Evolutionary conservation across 2,113 vertebrate genomes (phyloP), one percentile per base, ranked within the genome.

Genomic region (Bubalus kerabau): DNA sequence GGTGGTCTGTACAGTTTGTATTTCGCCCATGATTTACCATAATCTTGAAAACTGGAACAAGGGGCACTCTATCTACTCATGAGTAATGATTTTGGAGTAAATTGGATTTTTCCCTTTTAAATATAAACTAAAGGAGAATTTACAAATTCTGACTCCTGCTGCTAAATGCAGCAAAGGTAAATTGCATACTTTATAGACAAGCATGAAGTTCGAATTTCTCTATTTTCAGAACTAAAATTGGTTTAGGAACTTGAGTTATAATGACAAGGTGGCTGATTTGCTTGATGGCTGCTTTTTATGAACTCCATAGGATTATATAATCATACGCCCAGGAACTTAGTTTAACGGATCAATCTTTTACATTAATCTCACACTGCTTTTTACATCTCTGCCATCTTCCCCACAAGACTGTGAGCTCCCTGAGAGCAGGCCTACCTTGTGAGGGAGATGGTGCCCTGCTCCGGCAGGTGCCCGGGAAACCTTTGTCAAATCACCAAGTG

Each of bases 231-330:
- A 36, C 43, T 12, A 16, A 89, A 97, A 91, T 74, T 88, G 48
- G 67, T 56, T 23, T 71, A 85, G 59, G 83, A n/a, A 57, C 26
- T 83, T 96, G 7, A 88, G 90, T 60, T 92, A 83, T 95, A 94
- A 83, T 94, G 78, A 67, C 28, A 46, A 32, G 40, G 60, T 91
- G 67, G 59, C 36, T 71, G 88, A 67, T 81, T 89, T 81, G 84
- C 93, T 97, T 87, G 94, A 84, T 19, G 36, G 88, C 50, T 93
- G 54, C 80, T 87, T 97, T 97, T 67, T 91, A 88, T 81, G 91
- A 95, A 71, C 64, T 82, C 59, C 16, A 56, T 89, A 92, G 40
- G 62, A 57, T 64, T 87, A 9, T 43, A 28, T 86, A 71, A 92
- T 90, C 94, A 93, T 57, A 97, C 8, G 50, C 56, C n/a, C 28